Evolutionary conservation across 2,797 vertebrate genomes (phyloP).

Genomic region (Picus viridis): DNA sequence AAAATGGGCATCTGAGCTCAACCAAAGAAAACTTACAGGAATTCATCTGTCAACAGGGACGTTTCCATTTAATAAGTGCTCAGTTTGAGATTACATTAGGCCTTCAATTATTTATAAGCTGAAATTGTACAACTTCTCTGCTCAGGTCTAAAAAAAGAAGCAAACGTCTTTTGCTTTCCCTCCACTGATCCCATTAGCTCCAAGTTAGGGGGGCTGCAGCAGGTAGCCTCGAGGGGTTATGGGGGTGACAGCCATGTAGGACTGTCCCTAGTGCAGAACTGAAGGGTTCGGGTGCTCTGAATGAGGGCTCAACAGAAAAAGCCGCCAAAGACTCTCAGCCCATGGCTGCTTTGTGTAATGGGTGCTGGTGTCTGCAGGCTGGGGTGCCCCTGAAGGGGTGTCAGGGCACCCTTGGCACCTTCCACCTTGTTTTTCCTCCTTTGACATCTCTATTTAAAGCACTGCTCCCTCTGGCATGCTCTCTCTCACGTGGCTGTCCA

Average conservation of each 20-base stretch:
- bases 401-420: not conserved
- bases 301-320: not conserved
- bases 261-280: not conserved
- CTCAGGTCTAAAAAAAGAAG: constrained; percentile 28
- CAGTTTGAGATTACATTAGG: constrained; percentile 63
- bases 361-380: rapidly evolving
- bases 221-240: not conserved
- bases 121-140: constrained; percentile 48
- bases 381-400: rapidly evolving
- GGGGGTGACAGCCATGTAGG: not conserved
- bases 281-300: not conserved
- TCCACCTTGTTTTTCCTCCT: not conserved
- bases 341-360: not conserved
- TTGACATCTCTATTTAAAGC: constrained; percentile 18
- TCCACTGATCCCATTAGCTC: not conserved
- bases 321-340: not conserved
- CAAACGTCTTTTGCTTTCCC: not conserved
- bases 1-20: constrained; percentile 59
- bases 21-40: constrained; percentile 68
- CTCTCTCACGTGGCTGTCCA: not conserved
- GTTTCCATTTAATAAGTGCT: constrained; percentile 68
- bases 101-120: constrained; percentile 66
- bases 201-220: rapidly evolving
- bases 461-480: not conserved
- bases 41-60: constrained; percentile 66